A percentile compares a stretch with the other conserved stretches of the same genome.
These are phyloP conservation scores for Selenia dentaria DNA, from an alignment of 2,888 invertebrate genomes.

Conservation along the genomic window DNA sequence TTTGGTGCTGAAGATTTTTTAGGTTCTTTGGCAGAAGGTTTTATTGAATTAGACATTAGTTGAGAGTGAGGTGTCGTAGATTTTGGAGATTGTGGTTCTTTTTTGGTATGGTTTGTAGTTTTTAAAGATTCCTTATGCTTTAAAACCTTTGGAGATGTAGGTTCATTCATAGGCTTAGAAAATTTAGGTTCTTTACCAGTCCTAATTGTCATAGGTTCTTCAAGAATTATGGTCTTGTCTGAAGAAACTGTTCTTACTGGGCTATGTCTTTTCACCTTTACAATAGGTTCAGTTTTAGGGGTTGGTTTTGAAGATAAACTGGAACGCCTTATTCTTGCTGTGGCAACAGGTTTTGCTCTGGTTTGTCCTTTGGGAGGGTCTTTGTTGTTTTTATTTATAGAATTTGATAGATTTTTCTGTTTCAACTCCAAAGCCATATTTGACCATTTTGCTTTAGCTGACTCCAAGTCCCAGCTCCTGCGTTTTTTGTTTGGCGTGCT, in stretches of 20 bases:
- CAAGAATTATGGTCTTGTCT: conserved; percentile 38
- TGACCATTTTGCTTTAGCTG: conserved; percentile 80
- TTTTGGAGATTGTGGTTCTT: conserved; percentile 19
- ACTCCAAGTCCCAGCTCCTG: conserved; percentile 75
- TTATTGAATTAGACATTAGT: background rate
- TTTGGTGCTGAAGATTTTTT: conserved; percentile 17
- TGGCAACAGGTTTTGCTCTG: conserved; percentile 43
- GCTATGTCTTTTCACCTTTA: conserved; percentile 46
- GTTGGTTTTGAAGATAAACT: conserved; percentile 40
- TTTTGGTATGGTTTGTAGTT: conserved; percentile 26
- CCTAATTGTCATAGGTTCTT: conserved; percentile 30
- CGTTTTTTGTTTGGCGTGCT: conserved; percentile 62
- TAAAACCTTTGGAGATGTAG: conserved; percentile 5
- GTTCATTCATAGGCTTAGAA: conserved; percentile 2
- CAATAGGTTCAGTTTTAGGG: conserved; percentile 53
- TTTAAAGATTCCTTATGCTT: conserved; percentile 4
- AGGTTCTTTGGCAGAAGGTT: background rate
- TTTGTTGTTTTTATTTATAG: conserved; percentile 29
- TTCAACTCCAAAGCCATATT: conserved; percentile 75
- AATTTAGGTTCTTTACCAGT: conserved; percentile 2
- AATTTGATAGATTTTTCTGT: conserved; percentile 39
- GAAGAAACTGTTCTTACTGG: conserved; percentile 42
- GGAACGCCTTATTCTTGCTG: conserved; percentile 42
- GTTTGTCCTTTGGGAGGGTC: conserved; percentile 39
- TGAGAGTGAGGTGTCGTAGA: background rate